Evolutionary conservation across 1,140 invertebrate species (phyloP).

Genomic region (Lordiphosa stackelbergi): DNA sequence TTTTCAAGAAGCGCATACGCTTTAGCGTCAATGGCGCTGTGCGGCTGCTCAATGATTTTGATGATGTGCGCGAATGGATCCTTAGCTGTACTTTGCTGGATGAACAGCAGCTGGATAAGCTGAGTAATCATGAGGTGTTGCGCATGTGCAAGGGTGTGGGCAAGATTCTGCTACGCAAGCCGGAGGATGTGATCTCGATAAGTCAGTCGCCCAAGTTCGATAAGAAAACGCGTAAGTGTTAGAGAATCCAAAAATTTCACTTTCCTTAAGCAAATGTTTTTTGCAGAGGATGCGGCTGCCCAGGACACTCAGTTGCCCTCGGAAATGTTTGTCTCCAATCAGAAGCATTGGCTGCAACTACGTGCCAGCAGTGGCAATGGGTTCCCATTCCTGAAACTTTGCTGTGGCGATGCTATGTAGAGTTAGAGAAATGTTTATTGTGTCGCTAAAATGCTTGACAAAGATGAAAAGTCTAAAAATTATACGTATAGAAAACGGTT

Average conservation of each 20-base stretch:
- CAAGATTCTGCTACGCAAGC: conserved; percentile 84
- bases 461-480: conserved; percentile 59
- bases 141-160: conserved; percentile 89
- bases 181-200: conserved; percentile 81
- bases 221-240: conserved; percentile 58
- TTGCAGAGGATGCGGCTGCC: conserved; percentile 53
- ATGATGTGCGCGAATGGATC: conserved; percentile 85
- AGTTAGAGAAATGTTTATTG: conserved; percentile 76
- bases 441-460: conserved; percentile 67
- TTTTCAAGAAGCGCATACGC: conserved; percentile 87
- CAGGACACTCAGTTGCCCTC: conserved; percentile 83
- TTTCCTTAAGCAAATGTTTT: not conserved
- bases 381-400: conserved; percentile 63
- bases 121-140: conserved; percentile 86
- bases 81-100: conserved; percentile 79
- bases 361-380: conserved; percentile 78
- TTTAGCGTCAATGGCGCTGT: conserved; percentile 80
- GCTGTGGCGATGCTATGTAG: conserved; percentile 63
- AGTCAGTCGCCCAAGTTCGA: conserved; percentile 64
- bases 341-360: conserved; percentile 89
- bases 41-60: conserved; percentile 86
- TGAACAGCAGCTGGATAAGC: conserved; percentile 80
- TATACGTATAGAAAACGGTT: conserved; percentile 39
- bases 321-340: conserved; percentile 93
- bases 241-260: no score